Percentiles rank a stretch among this genome's conserved stretches.
Conservation (phyloP, 2,797 vertebrate genomes). For the Muscicapa striata region DNA sequence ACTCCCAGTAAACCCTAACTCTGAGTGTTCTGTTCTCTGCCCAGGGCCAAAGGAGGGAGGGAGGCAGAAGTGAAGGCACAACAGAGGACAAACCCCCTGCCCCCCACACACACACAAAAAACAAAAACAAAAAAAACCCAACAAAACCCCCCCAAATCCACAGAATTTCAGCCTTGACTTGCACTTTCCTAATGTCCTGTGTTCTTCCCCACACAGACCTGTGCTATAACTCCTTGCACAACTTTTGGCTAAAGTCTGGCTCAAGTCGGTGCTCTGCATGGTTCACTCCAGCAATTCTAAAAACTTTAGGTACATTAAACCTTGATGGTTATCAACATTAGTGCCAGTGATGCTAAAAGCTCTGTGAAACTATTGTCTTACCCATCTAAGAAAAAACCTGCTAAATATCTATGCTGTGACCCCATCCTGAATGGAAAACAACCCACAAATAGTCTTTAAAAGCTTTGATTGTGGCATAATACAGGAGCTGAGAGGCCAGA, state of each 20-base stretch:
- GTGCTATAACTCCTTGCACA: fast-evolving
- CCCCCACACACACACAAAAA: no score
- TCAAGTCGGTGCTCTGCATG: not conserved
- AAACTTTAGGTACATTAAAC: not conserved
- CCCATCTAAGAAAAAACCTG: not conserved
- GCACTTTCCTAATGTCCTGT: fast-evolving
- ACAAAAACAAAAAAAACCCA: no score
- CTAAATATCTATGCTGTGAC: not conserved
- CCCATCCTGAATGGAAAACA: not conserved
- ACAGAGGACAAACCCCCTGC: not conserved
- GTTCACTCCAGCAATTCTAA: not conserved
- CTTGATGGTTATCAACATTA: not conserved
- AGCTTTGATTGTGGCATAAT: not conserved
- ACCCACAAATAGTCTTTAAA: not conserved
- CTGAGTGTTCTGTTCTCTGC: not conserved
- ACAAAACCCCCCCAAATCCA: not conserved
- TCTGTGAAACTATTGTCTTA: not conserved
- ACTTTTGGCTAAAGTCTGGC: not conserved
- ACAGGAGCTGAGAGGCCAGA: not conserved
- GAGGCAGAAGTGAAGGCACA: not conserved
- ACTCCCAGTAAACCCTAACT: not conserved
- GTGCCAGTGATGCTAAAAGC: not conserved
- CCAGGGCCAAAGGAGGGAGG: not conserved
- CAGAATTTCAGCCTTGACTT: not conserved
- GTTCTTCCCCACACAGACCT: not conserved